phyloP scores from a whole-genome alignment of 2,888 invertebrate species.

The Neria commutata region DNA sequence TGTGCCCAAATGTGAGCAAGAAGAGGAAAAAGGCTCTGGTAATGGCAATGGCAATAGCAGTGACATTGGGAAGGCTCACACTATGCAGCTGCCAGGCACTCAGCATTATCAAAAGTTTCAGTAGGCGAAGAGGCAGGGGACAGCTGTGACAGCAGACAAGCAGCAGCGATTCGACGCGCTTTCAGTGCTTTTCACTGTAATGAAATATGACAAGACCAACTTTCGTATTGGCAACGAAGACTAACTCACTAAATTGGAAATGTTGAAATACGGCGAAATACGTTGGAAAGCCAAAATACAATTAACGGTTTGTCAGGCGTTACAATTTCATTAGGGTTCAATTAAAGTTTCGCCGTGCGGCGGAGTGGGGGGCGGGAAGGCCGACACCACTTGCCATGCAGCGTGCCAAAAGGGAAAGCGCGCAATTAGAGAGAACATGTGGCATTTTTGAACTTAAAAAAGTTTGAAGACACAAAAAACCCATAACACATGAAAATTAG shows the following conservation, averaged over 20 bases:
- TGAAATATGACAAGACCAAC: constrained; percentile 1
- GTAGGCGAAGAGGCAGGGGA: no score
- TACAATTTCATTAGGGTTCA: background rate
- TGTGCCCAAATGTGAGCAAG: background rate
- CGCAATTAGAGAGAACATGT: no score
- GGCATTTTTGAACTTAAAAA: no score
- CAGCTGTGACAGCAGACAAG: no score
- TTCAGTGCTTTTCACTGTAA: background rate
- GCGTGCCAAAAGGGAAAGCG: no score
- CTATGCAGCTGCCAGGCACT: background rate
- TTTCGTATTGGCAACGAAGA: background rate
- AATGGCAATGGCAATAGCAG: no score
- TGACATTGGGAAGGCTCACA: background rate
- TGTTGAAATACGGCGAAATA: background rate
- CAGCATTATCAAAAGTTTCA: no score
- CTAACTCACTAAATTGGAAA: background rate
- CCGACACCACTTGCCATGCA: no score
- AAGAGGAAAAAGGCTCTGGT: no score
- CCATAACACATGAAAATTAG: no score
- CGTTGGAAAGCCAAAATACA: background rate
- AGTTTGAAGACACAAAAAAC: no score
- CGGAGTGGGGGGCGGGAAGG: no score
- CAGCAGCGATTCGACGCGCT: background rate
- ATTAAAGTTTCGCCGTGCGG: background rate
- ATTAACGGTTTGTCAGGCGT: constrained; percentile 1